Base-by-base conservation (phyloP, 1,140 invertebrate genomes). In the Pararge aegeria region DNA sequence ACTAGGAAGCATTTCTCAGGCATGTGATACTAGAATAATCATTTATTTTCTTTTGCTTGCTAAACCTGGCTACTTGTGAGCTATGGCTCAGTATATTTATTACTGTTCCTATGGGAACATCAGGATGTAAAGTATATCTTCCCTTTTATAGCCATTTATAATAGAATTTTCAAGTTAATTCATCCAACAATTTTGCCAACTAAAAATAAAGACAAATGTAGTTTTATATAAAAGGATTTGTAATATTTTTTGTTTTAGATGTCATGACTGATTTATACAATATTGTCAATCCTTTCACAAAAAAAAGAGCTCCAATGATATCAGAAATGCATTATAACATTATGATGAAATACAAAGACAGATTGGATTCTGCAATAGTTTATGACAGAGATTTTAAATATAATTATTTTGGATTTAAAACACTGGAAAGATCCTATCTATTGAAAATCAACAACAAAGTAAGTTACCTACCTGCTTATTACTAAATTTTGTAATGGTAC, bases 331-430 rank as follows among this genome's bases (percentile, higher is more conserved):
- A 96, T 75, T 94, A 97, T 66, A 92, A 96, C 30, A 94, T 99
- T 46, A 95, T 99, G 1, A 94, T 95, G 90, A 93, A 95, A 21
- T 94, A 99, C 91, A 95, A 96, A 21, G 96, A 98, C 55, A 92
- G 91, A 74, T 83, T 99, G 0, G 98, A 99, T 89, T 98, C 97
- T n/a, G 95, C 97, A 2, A 98, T 99, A 69, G 97, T 99, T 49
- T 99, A 99, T 90, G 97, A 99, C 76, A 93, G 98, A 68, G 99
- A 99, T 91, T 99, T 97, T 79, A 95, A 93, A 55, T 99, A 99
- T 85, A 98, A 98, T 82, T 99, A 98, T 83, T 99, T 99, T 93
- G 98, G 98, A 30, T 99, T 99, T 75, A 99, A 99, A 92, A 99
- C 98, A 3, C 89, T 99, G 46, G 98, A 99, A 80, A 91, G 96